Evolutionary conservation across 1,140 invertebrate species (phyloP), one percentile per base, ranked within the genome.

Genomic region (Holotrichia oblita): DNA sequence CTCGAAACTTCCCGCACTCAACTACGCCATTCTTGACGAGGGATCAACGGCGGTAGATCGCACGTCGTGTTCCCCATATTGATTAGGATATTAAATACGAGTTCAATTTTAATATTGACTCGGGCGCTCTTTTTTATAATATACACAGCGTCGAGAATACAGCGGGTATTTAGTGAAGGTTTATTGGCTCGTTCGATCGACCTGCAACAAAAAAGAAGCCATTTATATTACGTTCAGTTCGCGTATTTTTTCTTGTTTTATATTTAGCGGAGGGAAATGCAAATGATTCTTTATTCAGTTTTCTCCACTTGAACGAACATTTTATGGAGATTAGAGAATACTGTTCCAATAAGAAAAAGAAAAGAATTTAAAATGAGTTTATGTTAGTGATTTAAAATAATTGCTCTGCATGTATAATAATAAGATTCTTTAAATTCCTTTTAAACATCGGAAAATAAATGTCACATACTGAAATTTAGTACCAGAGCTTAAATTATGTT

Each of bases 51-150:
- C 48, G 48, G 48, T 17, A 17, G 48, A 55, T 55, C 48, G 48
- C 48, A 55, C 48, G 48, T 55, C 48, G 48, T 55, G 48, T 55
- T 55, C 48, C 48, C n/a, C 48, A 55, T 55, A 55, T 55, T 55
- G 48, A 55, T 55, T 14, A 55, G 48, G 48, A 55, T 55, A 55
- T 55, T 55, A 55, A 55, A 55, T 55, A 17, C 48, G 48, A 55
- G 48, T 55, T 55, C 48, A 55, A 55, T 55, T 55, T 55, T 55
- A 17, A 55, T 55, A 55, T 55, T 55, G 48, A 55, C 27, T 34
- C 27, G 27, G 48, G 12, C 48, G 17, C 48, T 6, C 14, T 55
- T 55, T 55, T 55, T 55, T 55, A 55, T 55, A 55, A 55, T 55
- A 55, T 55, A 55, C n/a, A 34, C 27, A 2, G 4, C 48, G 48